Evolutionary conservation across 2,797 vertebrate genomes (phyloP).

Genomic region (Poecile montanus): DNA sequence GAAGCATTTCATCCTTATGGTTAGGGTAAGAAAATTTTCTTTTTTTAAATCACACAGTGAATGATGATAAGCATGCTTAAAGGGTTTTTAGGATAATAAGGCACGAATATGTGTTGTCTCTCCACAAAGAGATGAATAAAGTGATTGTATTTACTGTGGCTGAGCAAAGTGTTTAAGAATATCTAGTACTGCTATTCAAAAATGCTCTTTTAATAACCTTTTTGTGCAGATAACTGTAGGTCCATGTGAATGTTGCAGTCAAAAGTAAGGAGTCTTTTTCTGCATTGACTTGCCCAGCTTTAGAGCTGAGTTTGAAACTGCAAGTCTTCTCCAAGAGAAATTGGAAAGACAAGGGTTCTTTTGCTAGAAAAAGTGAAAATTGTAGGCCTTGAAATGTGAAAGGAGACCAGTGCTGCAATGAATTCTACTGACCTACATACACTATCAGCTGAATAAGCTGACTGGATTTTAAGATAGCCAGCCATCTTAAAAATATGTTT

Average conservation of each 20-base stretch:
- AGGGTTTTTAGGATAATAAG: constrained; percentile 37
- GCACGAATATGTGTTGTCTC: not conserved
- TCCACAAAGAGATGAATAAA: constrained; percentile 10
- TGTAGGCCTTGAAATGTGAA: not conserved
- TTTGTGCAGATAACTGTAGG: not conserved
- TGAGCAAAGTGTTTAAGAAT: not conserved
- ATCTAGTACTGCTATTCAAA: not conserved
- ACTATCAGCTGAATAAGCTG: not conserved
- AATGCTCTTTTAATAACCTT: constrained; percentile 10
- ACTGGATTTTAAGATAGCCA: not conserved
- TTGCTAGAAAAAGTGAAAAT: not conserved
- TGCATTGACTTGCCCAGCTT: not conserved
- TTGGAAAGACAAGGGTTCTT: not conserved
- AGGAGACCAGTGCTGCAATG: not conserved
- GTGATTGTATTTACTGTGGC: not conserved
- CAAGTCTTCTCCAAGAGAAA: not conserved
- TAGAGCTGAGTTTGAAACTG: not conserved
- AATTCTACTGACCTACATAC: not conserved
- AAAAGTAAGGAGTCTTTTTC: not conserved
- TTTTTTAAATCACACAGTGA: not conserved
- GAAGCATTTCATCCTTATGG: not conserved
- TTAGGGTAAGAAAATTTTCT: not conserved
- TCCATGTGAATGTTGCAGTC: not conserved
- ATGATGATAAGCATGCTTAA: not conserved
- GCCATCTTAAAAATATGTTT: not conserved